A percentile compares a stretch with the other conserved stretches of the same genome.
phyloP scores from a whole-genome alignment of 2,888 invertebrate genomes.

The Ephialtes manifestator region DNA sequence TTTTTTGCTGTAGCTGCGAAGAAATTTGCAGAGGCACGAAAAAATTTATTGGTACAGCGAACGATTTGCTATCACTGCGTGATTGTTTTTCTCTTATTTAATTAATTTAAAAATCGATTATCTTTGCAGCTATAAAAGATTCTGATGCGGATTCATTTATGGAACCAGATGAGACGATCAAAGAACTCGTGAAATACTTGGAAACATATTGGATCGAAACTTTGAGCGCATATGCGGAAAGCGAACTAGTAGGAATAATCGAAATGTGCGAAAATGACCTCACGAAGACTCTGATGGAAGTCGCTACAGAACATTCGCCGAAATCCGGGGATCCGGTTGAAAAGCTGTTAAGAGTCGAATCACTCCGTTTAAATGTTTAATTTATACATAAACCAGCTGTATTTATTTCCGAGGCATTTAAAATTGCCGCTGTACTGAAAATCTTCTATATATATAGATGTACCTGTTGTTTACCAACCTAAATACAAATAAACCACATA shows the following conservation, averaged over 20 bases:
- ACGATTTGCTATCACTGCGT: neutral
- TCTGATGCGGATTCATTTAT: constrained; percentile 13
- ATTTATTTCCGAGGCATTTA: neutral
- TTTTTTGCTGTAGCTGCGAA: neutral
- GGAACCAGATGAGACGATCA: constrained; percentile 70
- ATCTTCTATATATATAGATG: neutral
- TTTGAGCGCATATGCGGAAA: constrained; percentile 66
- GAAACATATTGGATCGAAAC: constrained; percentile 78
- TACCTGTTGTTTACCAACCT: constrained; percentile 38
- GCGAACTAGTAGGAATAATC: constrained; percentile 73
- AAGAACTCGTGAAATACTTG: constrained; percentile 75
- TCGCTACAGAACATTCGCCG: constrained; percentile 59
- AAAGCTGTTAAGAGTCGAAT: constrained; percentile 64
- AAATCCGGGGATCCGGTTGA: constrained; percentile 62
- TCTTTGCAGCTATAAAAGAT: constrained; percentile 26
- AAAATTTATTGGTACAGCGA: no score
- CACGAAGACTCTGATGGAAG: constrained; percentile 56
- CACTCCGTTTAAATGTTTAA: constrained; percentile 30
- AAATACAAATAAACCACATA: neutral
- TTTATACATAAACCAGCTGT: neutral
- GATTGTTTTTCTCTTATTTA: neutral
- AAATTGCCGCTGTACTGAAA: constrained; percentile 24
- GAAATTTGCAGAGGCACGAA: no score
- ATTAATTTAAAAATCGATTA: neutral
- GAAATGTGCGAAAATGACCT: constrained; percentile 64